phyloP scores from a whole-genome alignment of 2,888 invertebrate genomes.

The Siphlonurus alternatus region DNA sequence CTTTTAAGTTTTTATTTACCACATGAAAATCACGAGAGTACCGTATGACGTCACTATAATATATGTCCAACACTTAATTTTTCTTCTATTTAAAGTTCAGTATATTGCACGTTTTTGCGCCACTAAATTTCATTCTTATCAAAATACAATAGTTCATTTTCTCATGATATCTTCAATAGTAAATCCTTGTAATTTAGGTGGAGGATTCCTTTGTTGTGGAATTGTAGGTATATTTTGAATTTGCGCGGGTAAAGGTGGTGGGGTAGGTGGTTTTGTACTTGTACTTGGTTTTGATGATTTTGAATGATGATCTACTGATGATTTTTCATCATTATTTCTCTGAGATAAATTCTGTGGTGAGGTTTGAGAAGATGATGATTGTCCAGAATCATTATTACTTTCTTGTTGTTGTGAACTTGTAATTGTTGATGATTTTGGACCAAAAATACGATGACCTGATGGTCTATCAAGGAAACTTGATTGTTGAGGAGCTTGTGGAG shows the following conservation, averaged over 20 bases:
- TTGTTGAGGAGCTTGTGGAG: slow-evolving; percentile 15
- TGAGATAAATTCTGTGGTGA: neutral
- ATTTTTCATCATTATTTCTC: neutral
- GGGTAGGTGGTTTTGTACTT: slow-evolving; percentile 1
- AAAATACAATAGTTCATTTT: too few relatives aligned
- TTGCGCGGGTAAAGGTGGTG: neutral
- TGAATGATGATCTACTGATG: neutral
- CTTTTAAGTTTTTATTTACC: too few relatives aligned
- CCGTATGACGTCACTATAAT: too few relatives aligned
- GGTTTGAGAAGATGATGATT: neutral
- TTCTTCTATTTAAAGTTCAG: too few relatives aligned
- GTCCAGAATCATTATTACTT: neutral
- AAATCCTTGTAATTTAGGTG: slow-evolving; percentile 49
- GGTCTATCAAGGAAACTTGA: slow-evolving; percentile 15
- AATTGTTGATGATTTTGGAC: slow-evolving; percentile 5
- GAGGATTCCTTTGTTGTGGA: slow-evolving; percentile 14
- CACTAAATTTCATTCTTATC: too few relatives aligned
- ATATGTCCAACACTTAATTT: too few relatives aligned
- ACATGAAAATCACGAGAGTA: too few relatives aligned
- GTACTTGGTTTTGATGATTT: neutral
- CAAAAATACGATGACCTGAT: slow-evolving; percentile 9
- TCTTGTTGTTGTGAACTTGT: slow-evolving; percentile 9
- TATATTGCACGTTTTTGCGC: too few relatives aligned
- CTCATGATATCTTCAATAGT: slow-evolving; percentile 81
- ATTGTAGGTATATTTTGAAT: slow-evolving; percentile 3